A percentile compares a stretch with the other conserved stretches of the same genome.
Conservation (phyloP, 2,797 vertebrate genomes). For the Tragelaphus oryx region DNA sequence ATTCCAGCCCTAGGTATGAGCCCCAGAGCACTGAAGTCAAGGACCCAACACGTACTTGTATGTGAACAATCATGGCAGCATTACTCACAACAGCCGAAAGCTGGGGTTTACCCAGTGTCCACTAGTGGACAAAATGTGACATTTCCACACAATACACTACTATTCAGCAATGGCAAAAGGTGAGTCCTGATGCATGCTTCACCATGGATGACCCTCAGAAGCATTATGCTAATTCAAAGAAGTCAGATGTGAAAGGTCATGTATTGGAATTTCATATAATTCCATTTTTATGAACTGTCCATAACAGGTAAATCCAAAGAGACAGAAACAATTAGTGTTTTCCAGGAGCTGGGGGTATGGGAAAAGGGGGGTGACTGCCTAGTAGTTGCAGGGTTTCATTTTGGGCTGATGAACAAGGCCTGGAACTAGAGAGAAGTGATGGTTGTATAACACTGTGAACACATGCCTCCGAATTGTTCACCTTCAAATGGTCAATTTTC, state of each 20-base stretch:
- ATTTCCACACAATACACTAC: rapidly evolving
- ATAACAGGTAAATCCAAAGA: neutral
- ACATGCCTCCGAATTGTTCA: neutral
- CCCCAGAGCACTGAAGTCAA: neutral
- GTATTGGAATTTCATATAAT: neutral
- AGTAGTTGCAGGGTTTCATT: neutral
- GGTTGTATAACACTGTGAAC: neutral
- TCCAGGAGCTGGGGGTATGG: neutral
- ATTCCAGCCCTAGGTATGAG: neutral
- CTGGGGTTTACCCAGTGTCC: neutral
- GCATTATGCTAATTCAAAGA: neutral
- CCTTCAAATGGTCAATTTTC: neutral
- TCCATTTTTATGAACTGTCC: neutral
- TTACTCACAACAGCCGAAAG: too few relatives aligned
- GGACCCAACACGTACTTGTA: neutral
- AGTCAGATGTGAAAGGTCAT: neutral
- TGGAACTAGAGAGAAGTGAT: neutral
- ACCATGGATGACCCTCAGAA: rapidly evolving
- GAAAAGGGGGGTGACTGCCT: rapidly evolving
- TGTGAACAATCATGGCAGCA: rapidly evolving
- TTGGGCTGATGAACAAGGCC: neutral
- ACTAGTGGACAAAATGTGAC: rapidly evolving
- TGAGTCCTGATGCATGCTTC: rapidly evolving
- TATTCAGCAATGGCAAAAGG: too few relatives aligned
- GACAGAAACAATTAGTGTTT: neutral